Conservation (phyloP, 2,113 vertebrate genomes). For the Pelecanus crispus region DNA sequence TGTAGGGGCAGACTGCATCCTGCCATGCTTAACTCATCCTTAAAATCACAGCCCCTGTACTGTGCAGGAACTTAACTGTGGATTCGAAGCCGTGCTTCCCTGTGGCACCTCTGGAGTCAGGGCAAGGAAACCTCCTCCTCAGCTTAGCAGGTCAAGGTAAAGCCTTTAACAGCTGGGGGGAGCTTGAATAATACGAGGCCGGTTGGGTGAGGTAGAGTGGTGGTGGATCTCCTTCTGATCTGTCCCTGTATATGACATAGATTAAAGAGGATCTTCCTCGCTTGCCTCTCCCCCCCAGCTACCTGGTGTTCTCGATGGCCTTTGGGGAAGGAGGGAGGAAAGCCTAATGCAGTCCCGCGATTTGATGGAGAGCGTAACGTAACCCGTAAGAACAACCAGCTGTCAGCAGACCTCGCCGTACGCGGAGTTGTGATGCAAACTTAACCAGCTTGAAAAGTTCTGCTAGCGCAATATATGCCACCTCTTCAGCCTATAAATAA, state of each 20-base stretch:
- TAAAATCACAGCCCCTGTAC: neutral
- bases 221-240: neutral
- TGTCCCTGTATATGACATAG: accelerated
- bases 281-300: neutral
- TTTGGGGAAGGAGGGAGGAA: neutral
- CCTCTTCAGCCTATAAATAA: conserved; percentile 1
- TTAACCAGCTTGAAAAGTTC: neutral
- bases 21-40: neutral
- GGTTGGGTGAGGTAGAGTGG: accelerated
- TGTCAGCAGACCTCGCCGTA: neutral
- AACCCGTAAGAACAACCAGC: neutral
- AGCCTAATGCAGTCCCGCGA: neutral
- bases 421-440: neutral
- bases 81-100: neutral
- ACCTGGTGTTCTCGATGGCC: neutral
- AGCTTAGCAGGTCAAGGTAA: neutral
- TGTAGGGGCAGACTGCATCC: too few relatives aligned
- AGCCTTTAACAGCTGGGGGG: neutral
- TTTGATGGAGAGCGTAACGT: neutral
- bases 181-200: neutral
- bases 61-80: neutral
- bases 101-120: neutral
- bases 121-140: neutral
- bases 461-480: neutral
- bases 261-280: neutral